Evolutionary conservation across 2,797 vertebrate species (phyloP).

Genomic region (Lepus townsendii): DNA sequence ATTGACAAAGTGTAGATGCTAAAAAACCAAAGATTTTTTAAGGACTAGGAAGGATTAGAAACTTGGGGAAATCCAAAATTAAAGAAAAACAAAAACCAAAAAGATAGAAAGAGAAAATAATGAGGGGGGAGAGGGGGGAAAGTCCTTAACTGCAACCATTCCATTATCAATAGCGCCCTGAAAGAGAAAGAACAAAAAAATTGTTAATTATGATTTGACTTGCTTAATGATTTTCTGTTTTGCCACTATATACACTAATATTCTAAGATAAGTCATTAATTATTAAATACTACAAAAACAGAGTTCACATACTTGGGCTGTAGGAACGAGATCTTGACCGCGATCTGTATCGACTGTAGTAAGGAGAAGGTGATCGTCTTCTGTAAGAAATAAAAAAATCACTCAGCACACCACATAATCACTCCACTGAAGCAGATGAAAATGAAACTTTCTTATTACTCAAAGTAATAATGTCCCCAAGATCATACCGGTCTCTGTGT

Average conservation of each 20-base stretch:
- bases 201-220: constrained; percentile 54
- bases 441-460: constrained; percentile 14
- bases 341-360: constrained; percentile 96
- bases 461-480: constrained; percentile 26
- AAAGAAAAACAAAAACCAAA: constrained; percentile 47
- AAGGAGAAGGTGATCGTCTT: constrained; percentile 96
- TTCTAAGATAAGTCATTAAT: constrained; percentile 19
- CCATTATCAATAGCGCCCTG: constrained; percentile 89
- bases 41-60: constrained; percentile 67
- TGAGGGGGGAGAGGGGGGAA: constrained; percentile 83
- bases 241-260: neutral
- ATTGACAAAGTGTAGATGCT: constrained; percentile 85
- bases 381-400: constrained; percentile 84
- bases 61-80: constrained; percentile 66
- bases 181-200: constrained; percentile 30
- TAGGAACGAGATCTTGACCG: constrained; percentile 96
- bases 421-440: constrained; percentile 9
- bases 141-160: constrained; percentile 81
- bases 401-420: constrained; percentile 64
- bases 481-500: neutral
- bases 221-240: neutral
- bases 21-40: constrained; percentile 84
- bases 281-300: constrained; percentile 25
- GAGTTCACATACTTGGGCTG: constrained; percentile 91
- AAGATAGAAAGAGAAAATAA: constrained; percentile 56